phyloP scores from a whole-genome alignment of 2,797 vertebrate genomes.

The Sebastes taczanowskii region DNA sequence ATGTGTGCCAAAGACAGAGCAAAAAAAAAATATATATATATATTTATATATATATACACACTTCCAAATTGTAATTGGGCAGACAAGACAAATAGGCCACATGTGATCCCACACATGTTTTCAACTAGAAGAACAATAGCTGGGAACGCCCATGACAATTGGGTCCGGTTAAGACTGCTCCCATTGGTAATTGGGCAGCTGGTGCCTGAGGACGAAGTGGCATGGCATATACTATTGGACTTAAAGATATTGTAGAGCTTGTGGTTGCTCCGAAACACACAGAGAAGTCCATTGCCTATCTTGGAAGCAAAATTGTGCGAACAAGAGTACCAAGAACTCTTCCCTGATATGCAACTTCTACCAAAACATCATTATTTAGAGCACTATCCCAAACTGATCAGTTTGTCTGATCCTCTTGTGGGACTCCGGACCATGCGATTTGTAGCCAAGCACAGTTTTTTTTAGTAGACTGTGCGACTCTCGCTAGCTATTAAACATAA shows the following conservation, averaged over 20 bases:
- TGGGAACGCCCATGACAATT: too few species aligned
- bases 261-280: too few species aligned
- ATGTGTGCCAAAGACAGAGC: background rate
- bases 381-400: background rate
- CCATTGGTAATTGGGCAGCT: background rate
- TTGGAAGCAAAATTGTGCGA: constrained; percentile 7
- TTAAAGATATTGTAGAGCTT: constrained; percentile 5
- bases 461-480: background rate
- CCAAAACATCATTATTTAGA: constrained; percentile 17
- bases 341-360: background rate
- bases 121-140: background rate
- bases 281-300: background rate
- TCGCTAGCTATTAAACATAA: background rate
- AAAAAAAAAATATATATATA: too few species aligned
- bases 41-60: too few species aligned
- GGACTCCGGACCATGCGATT: background rate
- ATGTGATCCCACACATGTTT: background rate
- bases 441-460: constrained; percentile 7
- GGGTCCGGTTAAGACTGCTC: too few species aligned
- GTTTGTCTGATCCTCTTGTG: background rate
- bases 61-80: background rate
- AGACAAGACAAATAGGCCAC: background rate
- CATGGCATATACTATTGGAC: background rate
- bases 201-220: background rate
- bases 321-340: constrained; percentile 10